Evolutionary conservation across 64 coral and sea anemone genomes (phyloP), one percentile per base, ranked within the genome.

Genomic region (Actinia tenebrosa): DNA sequence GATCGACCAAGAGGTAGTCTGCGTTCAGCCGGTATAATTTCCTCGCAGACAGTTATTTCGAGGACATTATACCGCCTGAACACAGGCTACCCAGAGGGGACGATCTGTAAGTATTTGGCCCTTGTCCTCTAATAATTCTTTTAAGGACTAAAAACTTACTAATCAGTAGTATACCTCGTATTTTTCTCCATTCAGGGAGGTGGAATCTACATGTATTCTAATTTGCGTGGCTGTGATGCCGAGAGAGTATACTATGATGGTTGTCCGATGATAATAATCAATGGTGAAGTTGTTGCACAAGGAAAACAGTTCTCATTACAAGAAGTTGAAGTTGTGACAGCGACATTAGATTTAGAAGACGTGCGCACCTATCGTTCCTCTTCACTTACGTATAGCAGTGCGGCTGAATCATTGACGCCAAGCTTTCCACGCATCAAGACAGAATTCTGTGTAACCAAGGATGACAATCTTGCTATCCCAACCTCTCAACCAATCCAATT

Each of bases 221-320:
- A 98, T 69, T n/a, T 87, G 23, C 84, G 93, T 15, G 96, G 96
- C 19, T 98, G 96, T 92, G 96, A 98, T 84, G 96, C 92, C 1
- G 96, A 92, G 46, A 93, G 96, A 50, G 92, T 95, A 13, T 98
- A 98, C 60, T 98, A 90, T 58, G 96, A 98, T 89, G 96, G 96
- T 1, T 95, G 96, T 79, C 79, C 92, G 0, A 56, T 98, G 92
- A 92, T 98, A 82, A 84, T 90, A 2, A 86, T 98, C 53, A 98
- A 98, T 91, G 96, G 96, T 5, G 42, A 92, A 50, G 84, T 98
- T n/a, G 90, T 98, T 55, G 96, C 96, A 26, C 96, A 98, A 78
- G 96, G 96, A 23, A 62, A 85, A 4, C 93, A 94, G 53, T 98
- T 98, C 82, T 94, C 96, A 46, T 20, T 98, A 22, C 87, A 98